Base-by-base conservation (phyloP, 2,888 invertebrate genomes). In the Thysanoteuthis rhombus region DNA sequence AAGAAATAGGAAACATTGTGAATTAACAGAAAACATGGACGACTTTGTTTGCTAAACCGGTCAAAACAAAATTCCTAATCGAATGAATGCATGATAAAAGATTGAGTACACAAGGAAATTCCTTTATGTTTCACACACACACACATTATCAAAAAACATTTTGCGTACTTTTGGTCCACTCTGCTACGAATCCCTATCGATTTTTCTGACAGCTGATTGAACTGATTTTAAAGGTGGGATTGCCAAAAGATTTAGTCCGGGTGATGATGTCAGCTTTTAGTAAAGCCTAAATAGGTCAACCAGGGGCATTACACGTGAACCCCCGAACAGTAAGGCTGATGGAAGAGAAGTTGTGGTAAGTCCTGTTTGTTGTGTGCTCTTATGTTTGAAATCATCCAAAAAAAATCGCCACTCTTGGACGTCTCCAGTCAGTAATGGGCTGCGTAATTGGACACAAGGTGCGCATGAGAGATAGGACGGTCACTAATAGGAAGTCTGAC, bases 371-470 rank as follows among this genome's bases (percentile, higher is more conserved):
- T 75, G 75, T 75, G n/a, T 16, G 75, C 75, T 75, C 75, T 75
- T 75, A 75, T 75, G 75, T 75, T 75, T 75, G n/a, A 75, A 75
- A 75, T 36, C 75, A 75, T 75, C 75, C 75, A 75, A 36, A 75
- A n/a, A 75, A 75, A 75, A 75, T 75, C 75, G 75, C 75, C 75
- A n/a, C 75, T 75, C 75, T 75, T 75, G 75, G 75, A 75, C 75
- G 75, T 75, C 75, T n/a, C 8, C 75, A 36, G 75, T 75, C 75
- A 75, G 75, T 75, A 75, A 75, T 75, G 75, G 75, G 75, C 75
- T 75, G 75, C n/a, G 36, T 75, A 75, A 75, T 75, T 75, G 75
- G 75, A 75, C 75, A 75, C 75, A 75, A 75, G 75, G 75, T 75
- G 75, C 75, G 75, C 75, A 36, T 75, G 75, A 75, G 75, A 75